Percentiles rank a stretch among this genome's conserved stretches.
Evolutionary conservation across 2,113 vertebrate species (phyloP).

Genomic region (Lepus americanus): DNA sequence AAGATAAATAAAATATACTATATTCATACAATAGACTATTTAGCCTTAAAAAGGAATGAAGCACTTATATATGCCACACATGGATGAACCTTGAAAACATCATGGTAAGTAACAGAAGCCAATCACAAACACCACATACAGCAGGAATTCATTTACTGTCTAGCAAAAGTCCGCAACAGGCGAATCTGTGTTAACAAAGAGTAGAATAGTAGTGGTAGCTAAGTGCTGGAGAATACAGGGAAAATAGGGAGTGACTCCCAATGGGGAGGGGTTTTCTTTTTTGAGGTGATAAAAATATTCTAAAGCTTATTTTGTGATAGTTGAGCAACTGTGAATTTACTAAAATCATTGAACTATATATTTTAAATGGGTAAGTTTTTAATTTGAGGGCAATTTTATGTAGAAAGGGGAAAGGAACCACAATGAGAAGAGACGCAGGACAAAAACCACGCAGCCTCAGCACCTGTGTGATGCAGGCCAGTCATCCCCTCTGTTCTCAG

Average conservation of each 20-base stretch:
- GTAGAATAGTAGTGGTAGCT: neutral
- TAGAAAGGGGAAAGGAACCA: neutral
- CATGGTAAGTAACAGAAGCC: neutral
- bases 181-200: neutral
- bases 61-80: neutral
- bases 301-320: neutral
- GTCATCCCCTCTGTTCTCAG: neutral
- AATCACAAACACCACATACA: constrained; percentile 14
- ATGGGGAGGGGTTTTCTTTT: neutral
- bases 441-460: constrained; percentile 77
- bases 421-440: constrained; percentile 27
- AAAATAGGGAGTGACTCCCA: neutral
- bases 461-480: constrained; percentile 8
- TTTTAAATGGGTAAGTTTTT: constrained; percentile 37
- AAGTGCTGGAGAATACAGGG: neutral
- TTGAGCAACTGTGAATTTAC: constrained; percentile 25
- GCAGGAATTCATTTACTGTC: neutral
- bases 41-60: constrained; percentile 23
- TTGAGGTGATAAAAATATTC: neutral
- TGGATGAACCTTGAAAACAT: neutral
- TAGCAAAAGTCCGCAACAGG: neutral
- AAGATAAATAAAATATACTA: neutral
- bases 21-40: constrained; percentile 33
- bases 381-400: constrained; percentile 82
- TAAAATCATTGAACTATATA: neutral